Evolutionary conservation across 2,113 vertebrate genomes (phyloP), one percentile per base, ranked within the genome.

Genomic region (Parotia lawesii): DNA sequence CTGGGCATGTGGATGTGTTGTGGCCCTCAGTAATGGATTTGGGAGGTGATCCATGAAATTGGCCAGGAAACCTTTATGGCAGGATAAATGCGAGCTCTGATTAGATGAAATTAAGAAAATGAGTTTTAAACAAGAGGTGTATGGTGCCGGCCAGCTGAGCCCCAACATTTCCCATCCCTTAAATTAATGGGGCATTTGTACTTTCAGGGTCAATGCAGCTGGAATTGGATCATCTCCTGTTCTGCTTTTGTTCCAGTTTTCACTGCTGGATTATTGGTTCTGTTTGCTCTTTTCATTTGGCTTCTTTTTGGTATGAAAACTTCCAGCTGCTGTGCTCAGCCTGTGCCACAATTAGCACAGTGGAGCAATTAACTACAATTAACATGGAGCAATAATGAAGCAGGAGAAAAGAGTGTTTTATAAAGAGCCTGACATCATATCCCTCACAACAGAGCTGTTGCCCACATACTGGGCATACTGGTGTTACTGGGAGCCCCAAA

Each of bases 41-140:
- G 90, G 69, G 94, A 95, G 72, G 37, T 64, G 78, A 96, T 56
- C 92, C 85, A 71, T 94, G 93, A 96, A 94, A 96, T 77, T 93
- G 72, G 84, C n/a, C 72, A 12, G 87, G 71, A 89, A 74, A 76
- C 53, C 37, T 94, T 93, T 62, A 66, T 4, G 10, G 78, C 72
- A 79, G 85, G 64, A 50, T 10, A 94, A 95, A 70, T 47, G 31
- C 6, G 50, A 47, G 37, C n/a, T 74, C 37, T 67, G 85, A 83
- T 91, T 44, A 76, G 86, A 25, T 22, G 74, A 74, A 95, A 91
- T 96, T 38, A 94, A 92, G 74, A 67, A 92, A 94, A 94, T 85
- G 31, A 80, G 84, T 90, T 92, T 93, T 94, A 83, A 96, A 94
- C 64, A 71, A 80, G 85, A 24, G 84, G 74, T 37, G 48, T 64